Evolutionary conservation across 2,888 invertebrate genomes (phyloP).

Genomic region (Lagria hirta): DNA sequence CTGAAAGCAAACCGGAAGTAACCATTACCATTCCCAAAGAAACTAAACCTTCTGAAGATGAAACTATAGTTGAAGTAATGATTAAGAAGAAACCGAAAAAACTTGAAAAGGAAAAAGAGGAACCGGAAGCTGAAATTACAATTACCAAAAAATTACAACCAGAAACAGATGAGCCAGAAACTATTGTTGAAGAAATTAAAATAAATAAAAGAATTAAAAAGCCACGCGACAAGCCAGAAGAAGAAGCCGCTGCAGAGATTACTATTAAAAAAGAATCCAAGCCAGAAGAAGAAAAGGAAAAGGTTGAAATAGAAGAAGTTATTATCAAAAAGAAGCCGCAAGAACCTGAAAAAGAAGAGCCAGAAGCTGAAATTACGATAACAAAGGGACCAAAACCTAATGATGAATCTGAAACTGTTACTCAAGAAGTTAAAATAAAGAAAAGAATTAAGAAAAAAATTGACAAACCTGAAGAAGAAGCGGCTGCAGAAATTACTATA

Average conservation of each 20-base stretch:
- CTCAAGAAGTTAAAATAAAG: constrained; percentile 45
- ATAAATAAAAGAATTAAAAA: constrained; percentile 7
- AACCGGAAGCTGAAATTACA: constrained; percentile 54
- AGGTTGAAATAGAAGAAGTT: constrained; percentile 49
- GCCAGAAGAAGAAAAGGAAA: constrained; percentile 30
- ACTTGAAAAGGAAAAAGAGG: constrained; percentile 28
- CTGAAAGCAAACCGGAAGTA: constrained; percentile 11
- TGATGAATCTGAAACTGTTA: constrained; percentile 26
- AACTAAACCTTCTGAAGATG: constrained; percentile 27
- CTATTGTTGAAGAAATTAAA: constrained; percentile 6
- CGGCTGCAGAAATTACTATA: constrained; percentile 9
- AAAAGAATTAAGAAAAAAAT: constrained; percentile 35
- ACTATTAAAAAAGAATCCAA: constrained; percentile 30
- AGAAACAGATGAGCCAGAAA: constrained; percentile 15
- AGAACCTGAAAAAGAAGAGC: constrained; percentile 44
- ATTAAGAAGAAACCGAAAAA: constrained; percentile 35
- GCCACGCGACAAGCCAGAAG: constrained; percentile 36
- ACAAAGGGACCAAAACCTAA: constrained; percentile 54
- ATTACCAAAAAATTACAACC: constrained; percentile 48
- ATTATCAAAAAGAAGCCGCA: constrained; percentile 52
- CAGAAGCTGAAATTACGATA: constrained; percentile 59
- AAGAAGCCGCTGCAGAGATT: constrained; percentile 33
- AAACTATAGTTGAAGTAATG: constrained; percentile 12
- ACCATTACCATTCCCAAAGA: constrained; percentile 10
- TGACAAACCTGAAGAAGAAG: constrained; percentile 30